Base-by-base conservation (phyloP, 2,113 vertebrate genomes). In the Naja naja region DNA sequence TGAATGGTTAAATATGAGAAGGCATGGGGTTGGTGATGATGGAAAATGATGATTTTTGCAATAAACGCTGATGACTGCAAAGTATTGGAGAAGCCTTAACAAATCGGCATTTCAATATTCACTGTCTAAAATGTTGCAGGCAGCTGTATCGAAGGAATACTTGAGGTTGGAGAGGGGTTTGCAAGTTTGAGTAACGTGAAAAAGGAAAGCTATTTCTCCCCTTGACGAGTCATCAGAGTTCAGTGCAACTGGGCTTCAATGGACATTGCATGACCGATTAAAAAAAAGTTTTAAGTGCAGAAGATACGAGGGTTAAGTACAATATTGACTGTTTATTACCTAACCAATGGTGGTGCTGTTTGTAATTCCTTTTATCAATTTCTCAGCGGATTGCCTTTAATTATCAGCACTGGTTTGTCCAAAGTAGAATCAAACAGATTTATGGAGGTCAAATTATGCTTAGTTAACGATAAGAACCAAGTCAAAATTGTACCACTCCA, bases 401-500 rank as follows among this genome's bases (percentile, higher is more conserved):
- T 95, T 96, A 96, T 95, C 39, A 92, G 56, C 54, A 94, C 92
- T 64, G 56, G 8, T 85, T 18, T 20, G 95, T 88, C 55, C 89
- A 91, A 91, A 89, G 90, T 18, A 43, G 3, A 86, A 60, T 52
- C 91, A 92, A 86, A 74, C 5, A 93, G 88, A 88, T 91, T 93
- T 91, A 92, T 64, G 92, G 34, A 4, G 92, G 88, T 94, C 54
- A 92, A 94, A 93, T 88, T 94, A 18, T 5, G 89, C 81, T 95
- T 88, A 92, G 93, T 95, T 56, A 74, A 54, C 16, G 7, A 96
- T 39, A 97, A 97, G 91, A 97, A 97, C 96, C 91, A 97, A 98
- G 97, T 98, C 97, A 98, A 98, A 97, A 98, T 98, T 98, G 97
- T 98, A 98, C 98, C 96, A 97, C 97, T 98, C 96, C 97, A 97